These are phyloP conservation scores for Ceratoteleas bidentatus DNA, from an alignment of 1,140 invertebrate genomes.

Conservation along the genomic window DNA sequence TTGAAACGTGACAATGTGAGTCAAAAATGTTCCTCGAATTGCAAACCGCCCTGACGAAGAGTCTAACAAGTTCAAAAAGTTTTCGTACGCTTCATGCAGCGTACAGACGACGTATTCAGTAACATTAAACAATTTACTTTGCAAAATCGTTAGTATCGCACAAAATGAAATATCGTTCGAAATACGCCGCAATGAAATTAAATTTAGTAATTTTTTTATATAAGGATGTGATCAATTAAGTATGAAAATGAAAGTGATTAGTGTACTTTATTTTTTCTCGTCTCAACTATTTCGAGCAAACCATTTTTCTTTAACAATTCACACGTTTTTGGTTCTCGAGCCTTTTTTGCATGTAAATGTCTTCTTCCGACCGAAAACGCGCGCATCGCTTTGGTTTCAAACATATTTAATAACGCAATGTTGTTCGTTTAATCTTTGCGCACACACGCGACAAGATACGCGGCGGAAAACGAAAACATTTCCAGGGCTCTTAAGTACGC, in stretches of 20 bases:
- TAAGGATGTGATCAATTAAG: too few relatives aligned
- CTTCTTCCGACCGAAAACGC: conserved; percentile 9
- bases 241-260: too few relatives aligned
- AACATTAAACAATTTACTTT: too few relatives aligned
- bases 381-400: conserved; percentile 5
- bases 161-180: too few relatives aligned
- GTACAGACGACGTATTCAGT: neutral
- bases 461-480: conserved; percentile 46
- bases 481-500: conserved; percentile 48
- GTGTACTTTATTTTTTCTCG: too few relatives aligned
- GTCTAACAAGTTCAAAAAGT: neutral
- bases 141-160: too few relatives aligned
- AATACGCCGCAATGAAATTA: too few relatives aligned
- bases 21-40: neutral
- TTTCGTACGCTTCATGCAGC: too few relatives aligned
- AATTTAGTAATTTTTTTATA: too few relatives aligned
- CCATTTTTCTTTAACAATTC: too few relatives aligned
- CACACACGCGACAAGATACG: conserved; percentile 5
- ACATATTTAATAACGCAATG: conserved; percentile 29
- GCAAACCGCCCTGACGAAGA: neutral
- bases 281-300: too few relatives aligned
- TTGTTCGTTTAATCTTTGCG: conserved; percentile 42
- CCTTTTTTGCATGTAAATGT: too few relatives aligned
- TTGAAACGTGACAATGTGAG: conserved; percentile 13
- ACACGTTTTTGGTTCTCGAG: neutral